Evolutionary conservation across 2,113 vertebrate genomes (phyloP).

Genomic region (Athene cunicularia): DNA sequence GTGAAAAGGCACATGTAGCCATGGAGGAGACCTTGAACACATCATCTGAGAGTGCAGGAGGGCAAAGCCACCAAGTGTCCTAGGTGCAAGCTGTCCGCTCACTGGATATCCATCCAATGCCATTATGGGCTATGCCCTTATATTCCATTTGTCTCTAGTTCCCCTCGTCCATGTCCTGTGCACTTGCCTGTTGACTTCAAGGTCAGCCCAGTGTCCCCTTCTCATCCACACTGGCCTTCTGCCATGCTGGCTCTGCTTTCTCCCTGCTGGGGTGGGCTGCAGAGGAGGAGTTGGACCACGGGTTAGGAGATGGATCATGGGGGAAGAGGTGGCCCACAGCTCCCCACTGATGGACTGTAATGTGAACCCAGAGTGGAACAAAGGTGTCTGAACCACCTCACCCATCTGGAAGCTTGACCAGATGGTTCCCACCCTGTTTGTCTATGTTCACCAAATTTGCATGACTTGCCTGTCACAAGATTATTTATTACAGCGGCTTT

Average conservation of each 20-base stretch:
- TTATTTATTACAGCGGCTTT: not conserved
- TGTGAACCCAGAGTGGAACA: not conserved
- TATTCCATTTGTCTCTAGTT: not conserved
- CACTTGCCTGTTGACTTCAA: not conserved
- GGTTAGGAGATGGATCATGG: not conserved
- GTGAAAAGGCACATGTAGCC: not conserved
- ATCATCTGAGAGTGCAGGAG: not conserved
- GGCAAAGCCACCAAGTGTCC: not conserved
- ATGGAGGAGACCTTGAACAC: not conserved
- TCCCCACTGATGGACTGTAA: not conserved
- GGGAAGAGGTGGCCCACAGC: not conserved
- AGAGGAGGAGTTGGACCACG: not conserved
- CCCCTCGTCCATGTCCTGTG: not conserved
- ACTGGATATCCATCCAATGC: not conserved
- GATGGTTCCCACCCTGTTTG: not conserved
- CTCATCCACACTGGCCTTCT: not conserved
- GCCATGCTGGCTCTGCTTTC: not conserved
- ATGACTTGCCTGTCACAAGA: not conserved
- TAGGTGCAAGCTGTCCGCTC: not conserved
- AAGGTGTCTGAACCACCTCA: not conserved
- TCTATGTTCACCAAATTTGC: not conserved
- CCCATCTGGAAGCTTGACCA: not conserved
- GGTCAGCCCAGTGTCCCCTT: not conserved
- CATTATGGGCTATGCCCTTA: not conserved
- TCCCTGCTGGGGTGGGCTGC: rapidly evolving